Conservation (phyloP, 35 echinoderm and acorn worm species). For the Heliocidaris erythrogramma region DNA sequence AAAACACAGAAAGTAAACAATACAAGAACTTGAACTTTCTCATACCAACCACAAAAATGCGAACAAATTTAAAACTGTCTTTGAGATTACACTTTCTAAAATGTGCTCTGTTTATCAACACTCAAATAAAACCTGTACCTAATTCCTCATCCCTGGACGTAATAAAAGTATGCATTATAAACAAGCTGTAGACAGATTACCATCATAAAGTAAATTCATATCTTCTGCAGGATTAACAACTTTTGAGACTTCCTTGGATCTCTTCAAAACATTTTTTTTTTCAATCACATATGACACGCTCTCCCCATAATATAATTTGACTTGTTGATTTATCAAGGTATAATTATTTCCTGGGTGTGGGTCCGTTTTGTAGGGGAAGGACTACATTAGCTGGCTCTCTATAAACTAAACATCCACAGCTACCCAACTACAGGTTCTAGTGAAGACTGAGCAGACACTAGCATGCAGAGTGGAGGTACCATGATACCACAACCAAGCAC, state of each 20-base stretch:
- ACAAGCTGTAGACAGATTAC: too few species aligned
- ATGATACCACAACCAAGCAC: constrained; percentile 20
- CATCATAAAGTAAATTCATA: too few species aligned
- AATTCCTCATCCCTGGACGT: too few species aligned
- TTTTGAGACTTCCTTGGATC: too few species aligned
- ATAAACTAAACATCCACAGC: neutral
- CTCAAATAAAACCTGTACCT: too few species aligned
- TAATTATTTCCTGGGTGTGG: constrained; percentile 16
- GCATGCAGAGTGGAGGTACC: neutral
- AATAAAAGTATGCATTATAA: too few species aligned
- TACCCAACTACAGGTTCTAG: neutral
- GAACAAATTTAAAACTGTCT: neutral
- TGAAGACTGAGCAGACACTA: neutral
- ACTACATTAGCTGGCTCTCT: constrained; percentile 2
- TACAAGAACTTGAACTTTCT: neutral
- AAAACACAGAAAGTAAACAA: neutral
- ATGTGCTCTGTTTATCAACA: too few species aligned
- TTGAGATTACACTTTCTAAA: neutral
- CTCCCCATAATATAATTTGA: neutral
- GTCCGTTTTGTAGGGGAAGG: neutral
- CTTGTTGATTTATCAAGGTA: constrained; percentile 18
- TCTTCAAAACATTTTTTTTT: neutral
- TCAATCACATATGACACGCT: neutral
- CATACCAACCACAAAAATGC: neutral
- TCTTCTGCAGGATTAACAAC: too few species aligned